A percentile compares a stretch with the other conserved stretches of the same genome.
Evolutionary conservation across 2,888 invertebrate genomes (phyloP).

Genomic region (Amblyteles armatorius): DNA sequence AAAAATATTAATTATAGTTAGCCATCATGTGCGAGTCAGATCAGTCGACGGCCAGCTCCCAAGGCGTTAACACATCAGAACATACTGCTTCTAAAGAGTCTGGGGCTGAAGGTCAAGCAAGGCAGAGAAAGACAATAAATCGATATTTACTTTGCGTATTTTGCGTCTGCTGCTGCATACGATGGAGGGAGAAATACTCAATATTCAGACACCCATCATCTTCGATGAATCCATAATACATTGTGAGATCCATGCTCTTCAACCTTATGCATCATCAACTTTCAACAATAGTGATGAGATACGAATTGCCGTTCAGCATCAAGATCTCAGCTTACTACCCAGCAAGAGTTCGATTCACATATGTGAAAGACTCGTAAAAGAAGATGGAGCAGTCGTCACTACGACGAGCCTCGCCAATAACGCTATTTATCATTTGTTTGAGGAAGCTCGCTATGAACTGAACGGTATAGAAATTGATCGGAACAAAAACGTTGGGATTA

Average conservation of each 20-base stretch:
- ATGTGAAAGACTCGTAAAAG: slow-evolving; percentile 35
- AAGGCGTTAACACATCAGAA: too few species aligned
- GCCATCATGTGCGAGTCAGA: neutral
- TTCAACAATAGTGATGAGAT: neutral
- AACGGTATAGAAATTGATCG: slow-evolving; percentile 78
- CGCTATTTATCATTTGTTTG: slow-evolving; percentile 75
- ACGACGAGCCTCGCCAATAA: slow-evolving; percentile 49
- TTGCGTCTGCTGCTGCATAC: slow-evolving; percentile 24
- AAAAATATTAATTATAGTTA: slow-evolving; percentile 31
- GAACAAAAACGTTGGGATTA: slow-evolving; percentile 77
- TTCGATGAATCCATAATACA: slow-evolving; percentile 54
- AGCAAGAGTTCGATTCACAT: slow-evolving; percentile 66
- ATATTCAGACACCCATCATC: slow-evolving; percentile 22
- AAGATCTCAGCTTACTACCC: slow-evolving; percentile 59
- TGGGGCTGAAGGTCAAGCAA: too few species aligned
- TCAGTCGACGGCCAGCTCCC: slow-evolving; percentile 17
- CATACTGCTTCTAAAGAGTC: too few species aligned
- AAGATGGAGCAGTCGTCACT: neutral
- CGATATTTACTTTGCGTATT: too few species aligned
- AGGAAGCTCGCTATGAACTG: slow-evolving; percentile 79
- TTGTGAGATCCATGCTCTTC: slow-evolving; percentile 28
- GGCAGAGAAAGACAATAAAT: too few species aligned
- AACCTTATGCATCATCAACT: slow-evolving; percentile 61
- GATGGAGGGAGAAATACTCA: slow-evolving; percentile 15
- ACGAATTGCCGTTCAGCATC: too few species aligned